Conservation (phyloP, 2,113 vertebrate genomes). For the Aviceda subcristata region DNA sequence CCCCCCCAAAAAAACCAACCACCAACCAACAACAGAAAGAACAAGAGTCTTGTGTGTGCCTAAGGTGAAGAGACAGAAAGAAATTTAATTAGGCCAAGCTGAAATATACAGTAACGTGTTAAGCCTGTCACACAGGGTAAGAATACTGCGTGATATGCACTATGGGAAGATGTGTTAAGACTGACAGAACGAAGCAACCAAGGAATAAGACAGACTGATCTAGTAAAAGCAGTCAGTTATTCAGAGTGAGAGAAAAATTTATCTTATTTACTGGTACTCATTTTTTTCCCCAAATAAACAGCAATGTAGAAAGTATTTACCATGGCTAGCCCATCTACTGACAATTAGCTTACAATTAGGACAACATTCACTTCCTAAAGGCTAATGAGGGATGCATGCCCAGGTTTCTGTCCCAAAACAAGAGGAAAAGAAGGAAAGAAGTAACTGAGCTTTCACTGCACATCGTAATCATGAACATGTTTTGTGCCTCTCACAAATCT, state of each 20-base stretch:
- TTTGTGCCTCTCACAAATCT: background rate
- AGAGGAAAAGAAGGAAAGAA: background rate
- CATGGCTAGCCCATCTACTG: background rate
- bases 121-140: background rate
- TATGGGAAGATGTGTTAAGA: background rate
- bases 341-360: background rate
- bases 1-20: too few relatives aligned
- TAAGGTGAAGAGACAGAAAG: background rate
- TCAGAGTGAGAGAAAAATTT: background rate
- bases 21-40: background rate
- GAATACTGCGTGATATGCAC: background rate
- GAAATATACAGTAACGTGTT: background rate
- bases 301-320: background rate
- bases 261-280: background rate
- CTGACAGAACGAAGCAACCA: background rate
- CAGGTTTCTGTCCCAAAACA: background rate
- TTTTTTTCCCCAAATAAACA: background rate
- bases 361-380: background rate
- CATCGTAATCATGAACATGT: background rate
- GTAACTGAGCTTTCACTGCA: background rate
- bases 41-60: background rate
- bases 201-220: background rate
- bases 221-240: background rate
- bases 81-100: background rate
- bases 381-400: background rate